These are phyloP conservation scores for Rhagophthalmus giganteus DNA, from an alignment of 2,888 invertebrate species.

Conservation along the genomic window DNA sequence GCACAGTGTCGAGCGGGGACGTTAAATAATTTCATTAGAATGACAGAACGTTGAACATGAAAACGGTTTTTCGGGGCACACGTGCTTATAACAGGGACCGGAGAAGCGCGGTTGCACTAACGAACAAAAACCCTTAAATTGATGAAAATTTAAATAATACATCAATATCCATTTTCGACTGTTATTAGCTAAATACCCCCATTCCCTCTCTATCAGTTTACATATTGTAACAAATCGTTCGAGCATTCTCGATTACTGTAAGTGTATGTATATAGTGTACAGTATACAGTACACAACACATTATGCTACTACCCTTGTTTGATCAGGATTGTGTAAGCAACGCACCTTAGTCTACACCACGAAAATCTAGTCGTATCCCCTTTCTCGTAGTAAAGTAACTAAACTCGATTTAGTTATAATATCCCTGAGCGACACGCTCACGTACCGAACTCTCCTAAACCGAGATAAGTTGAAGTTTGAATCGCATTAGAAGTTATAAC, in stretches of 20 bases:
- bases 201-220: not conserved
- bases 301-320: conserved; percentile 15
- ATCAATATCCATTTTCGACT: too few relatives aligned
- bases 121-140: conserved; percentile 3
- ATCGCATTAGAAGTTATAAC: conserved; percentile 28
- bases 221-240: conserved; percentile 1
- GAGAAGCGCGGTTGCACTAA: not conserved
- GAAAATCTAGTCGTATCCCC: not conserved
- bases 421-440: conserved; percentile 24
- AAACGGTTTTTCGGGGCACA: conserved; percentile 21
- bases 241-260: conserved; percentile 6
- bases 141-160: not conserved
- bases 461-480: conserved; percentile 21
- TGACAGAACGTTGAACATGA: conserved; percentile 16
- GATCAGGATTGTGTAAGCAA: conserved; percentile 18
- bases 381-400: conserved; percentile 12
- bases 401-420: conserved; percentile 28
- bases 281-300: conserved; percentile 6
- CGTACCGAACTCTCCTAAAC: conserved; percentile 20
- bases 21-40: conserved; percentile 24
- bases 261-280: conserved; percentile 1
- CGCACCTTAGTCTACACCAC: conserved; percentile 9
- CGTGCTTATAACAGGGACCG: conserved; percentile 1
- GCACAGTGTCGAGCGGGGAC: not conserved
- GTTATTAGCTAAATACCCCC: too few relatives aligned